Evolutionary conservation across 1,140 invertebrate species (phyloP).

Genomic region (Apis florea): DNA sequence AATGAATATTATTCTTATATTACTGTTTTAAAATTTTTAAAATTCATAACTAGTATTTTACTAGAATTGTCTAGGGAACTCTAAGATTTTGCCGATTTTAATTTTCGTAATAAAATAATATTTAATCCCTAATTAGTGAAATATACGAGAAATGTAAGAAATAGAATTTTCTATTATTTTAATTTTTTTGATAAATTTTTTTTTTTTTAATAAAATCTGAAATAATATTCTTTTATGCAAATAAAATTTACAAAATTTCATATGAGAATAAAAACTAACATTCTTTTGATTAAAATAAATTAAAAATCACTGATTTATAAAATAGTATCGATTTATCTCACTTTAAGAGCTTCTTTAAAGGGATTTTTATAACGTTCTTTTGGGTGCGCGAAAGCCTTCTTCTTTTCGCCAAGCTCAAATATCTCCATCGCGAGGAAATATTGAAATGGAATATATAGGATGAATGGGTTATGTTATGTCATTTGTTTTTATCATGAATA

Average conservation of each 20-base stretch:
- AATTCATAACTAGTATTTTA: background rate
- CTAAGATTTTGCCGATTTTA: background rate
- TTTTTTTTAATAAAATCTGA: too few relatives aligned
- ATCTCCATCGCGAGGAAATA: constrained; percentile 18
- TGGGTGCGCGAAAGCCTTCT: constrained; percentile 35
- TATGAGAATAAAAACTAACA: background rate
- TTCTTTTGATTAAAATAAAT: background rate
- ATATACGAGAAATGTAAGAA: too few relatives aligned
- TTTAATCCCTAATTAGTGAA: background rate
- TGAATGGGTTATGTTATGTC: constrained; percentile 7
- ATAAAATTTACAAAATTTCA: background rate
- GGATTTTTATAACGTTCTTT: constrained; percentile 39
- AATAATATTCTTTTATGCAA: too few relatives aligned
- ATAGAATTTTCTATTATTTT: too few relatives aligned
- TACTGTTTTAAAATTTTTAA: too few relatives aligned
- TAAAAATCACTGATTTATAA: too few relatives aligned
- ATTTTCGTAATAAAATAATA: background rate
- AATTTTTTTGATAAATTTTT: too few relatives aligned
- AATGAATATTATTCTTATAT: background rate
- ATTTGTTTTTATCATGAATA: background rate
- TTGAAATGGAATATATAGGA: background rate
- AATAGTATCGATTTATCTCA: constrained; percentile 1
- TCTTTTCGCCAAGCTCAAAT: constrained; percentile 39
- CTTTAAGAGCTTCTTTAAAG: constrained; percentile 41
- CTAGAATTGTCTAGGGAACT: background rate